Evolutionary conservation across 2,888 invertebrate genomes (phyloP), one percentile per base, ranked within the genome.

Genomic region (Hyposoter dolosus): DNA sequence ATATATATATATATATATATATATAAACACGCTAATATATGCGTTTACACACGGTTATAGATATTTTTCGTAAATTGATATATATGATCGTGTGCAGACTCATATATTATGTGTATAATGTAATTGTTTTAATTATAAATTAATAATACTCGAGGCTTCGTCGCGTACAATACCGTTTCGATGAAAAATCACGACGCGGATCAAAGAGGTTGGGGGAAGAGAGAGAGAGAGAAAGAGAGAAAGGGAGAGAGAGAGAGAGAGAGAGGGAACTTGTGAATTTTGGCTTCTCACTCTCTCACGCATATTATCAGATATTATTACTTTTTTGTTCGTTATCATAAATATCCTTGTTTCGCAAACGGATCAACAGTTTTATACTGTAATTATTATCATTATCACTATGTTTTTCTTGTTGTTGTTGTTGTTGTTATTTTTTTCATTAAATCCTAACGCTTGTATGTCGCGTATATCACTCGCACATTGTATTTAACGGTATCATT

Each of bases 141-240:
- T 88, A 88, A 88, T 88, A 89, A 89, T 89, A 89, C 89, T 89
- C 88, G 87, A 84, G 82, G 83, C 82, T 78, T 84, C 71, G 88
- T 72, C 76, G 71, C 56, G 53, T 63, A 72, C 76, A 19, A 72
- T 56, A 63, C 47, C 69, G 53, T 75, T 65, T 63, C 32, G 32
- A 56, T 74, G 56, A 69, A 79, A 75, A 74, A 60, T 68, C 83
- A 80, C 77, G 76, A 77, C 76, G 66, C 75, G 76, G 47, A 56
- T 43, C 60, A 28, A 60, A 28, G 60, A 40, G 40, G 69, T 66
- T 50, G 68, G 75, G 75, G 66, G 50, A 66, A 78, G 28, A 71
- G 78, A 78, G 85, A 65, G 71, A 23, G 23, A 23, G 72, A 65
- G 60, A 47, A 28, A 56, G 47, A 81, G 81, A 77, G 77, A 66